Evolutionary conservation across 2,113 vertebrate genomes (phyloP), one percentile per base, ranked within the genome.

Genomic region (Sarotherodon lohbergeri): DNA sequence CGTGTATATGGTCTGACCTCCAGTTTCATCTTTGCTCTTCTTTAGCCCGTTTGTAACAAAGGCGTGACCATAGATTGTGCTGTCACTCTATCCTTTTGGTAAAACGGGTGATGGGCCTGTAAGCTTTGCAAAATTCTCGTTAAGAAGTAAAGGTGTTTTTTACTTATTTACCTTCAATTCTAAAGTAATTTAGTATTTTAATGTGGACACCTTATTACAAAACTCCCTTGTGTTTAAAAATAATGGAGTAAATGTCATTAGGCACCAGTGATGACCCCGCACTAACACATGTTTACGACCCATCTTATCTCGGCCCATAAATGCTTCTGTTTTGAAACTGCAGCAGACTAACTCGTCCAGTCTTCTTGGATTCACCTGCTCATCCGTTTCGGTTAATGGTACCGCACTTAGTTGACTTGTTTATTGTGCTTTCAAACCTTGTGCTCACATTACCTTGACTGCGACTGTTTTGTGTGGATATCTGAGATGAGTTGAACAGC

Each of bases 401-500:
- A 19, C 9, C 9, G 9, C 43, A 50, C 9, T 43, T 55, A 1
- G 16, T 59, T 16, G 56, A 36, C 29, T 36, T 3, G 5, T 76
- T 90, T 24, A 6, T 46, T 52, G 5, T 29, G 66, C 36, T 59
- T 79, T 29, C 48, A 82, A 34, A 41, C 24, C 43, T 16, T 48
- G 68, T 80, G 57, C 82, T 91, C 87, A 85, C 7, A 87, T 90
- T 61, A 90, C 27, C 27, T 78, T 17, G 73, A 61, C 36, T 29
- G 3, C 12, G 29, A 48, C 11, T 81, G 82, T 55, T 83, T 90
- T 83, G 80, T 82, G 17, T 7, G 17, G 91, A 89, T 73, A 91
- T 81, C 46, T 79, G 82, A 90, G 86, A 85, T 88, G 81, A 55
- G 59, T 48, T 73, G 27, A 52, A 46, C 79, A 48, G 57, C 81